phyloP scores from a whole-genome alignment of 1,140 invertebrate genomes.

The Cydia splendana region DNA sequence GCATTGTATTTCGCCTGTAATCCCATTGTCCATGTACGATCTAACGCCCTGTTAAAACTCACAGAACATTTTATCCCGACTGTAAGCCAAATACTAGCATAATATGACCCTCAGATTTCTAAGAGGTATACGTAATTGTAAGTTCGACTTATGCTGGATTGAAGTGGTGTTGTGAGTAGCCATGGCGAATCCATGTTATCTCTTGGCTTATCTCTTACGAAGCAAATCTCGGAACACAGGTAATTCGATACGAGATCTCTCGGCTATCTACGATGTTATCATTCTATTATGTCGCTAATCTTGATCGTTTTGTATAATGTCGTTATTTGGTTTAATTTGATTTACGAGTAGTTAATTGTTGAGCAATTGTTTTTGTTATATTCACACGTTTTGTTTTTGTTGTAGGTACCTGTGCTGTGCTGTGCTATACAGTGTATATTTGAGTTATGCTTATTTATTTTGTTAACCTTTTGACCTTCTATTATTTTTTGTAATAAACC shows the following conservation, averaged over 20 bases:
- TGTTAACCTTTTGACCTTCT: too few species aligned
- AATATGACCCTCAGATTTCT: background rate
- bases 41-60: slow-evolving; percentile 41
- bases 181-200: slow-evolving; percentile 15
- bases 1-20: slow-evolving; percentile 58
- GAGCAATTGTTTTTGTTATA: background rate
- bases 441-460: too few species aligned
- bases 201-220: slow-evolving; percentile 20
- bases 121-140: background rate
- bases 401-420: too few species aligned
- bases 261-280: slow-evolving; percentile 24
- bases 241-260: slow-evolving; percentile 31
- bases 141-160: background rate
- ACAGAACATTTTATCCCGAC: slow-evolving; percentile 47
- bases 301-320: slow-evolving; percentile 21
- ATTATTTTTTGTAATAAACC: too few species aligned
- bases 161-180: background rate
- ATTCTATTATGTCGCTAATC: slow-evolving; percentile 15
- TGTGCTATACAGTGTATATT: too few species aligned
- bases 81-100: background rate
- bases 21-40: slow-evolving; percentile 60
- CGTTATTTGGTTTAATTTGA: slow-evolving; percentile 23
- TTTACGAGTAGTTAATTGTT: background rate
- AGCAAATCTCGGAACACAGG: slow-evolving; percentile 31
- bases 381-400: slow-evolving; percentile 3